A percentile compares a stretch with the other conserved stretches of the same genome.
These are phyloP conservation scores for Pithys albifrons DNA, from an alignment of 2,113 vertebrate genomes.

Conservation along the genomic window DNA sequence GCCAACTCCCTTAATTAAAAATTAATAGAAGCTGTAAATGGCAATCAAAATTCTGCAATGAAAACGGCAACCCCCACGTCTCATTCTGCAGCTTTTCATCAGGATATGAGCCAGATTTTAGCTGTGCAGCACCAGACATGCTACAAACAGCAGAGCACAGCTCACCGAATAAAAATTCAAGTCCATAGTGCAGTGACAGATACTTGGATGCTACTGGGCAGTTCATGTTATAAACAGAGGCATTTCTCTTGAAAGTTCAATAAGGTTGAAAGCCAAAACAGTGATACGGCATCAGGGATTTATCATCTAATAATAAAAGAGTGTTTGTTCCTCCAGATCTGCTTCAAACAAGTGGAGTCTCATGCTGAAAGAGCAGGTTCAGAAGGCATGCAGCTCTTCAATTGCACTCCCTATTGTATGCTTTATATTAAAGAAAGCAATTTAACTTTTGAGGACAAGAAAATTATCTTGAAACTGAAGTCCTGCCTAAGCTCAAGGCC, in stretches of 20 bases:
- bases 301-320: conserved; percentile 68
- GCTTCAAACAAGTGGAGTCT: conserved; percentile 12
- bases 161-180: conserved; percentile 38
- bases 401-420: conserved; percentile 56
- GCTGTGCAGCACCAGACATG: not conserved
- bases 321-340: conserved; percentile 48
- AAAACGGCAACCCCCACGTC: not conserved
- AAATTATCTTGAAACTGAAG: conserved; percentile 67
- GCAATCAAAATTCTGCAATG: not conserved
- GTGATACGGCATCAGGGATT: conserved; percentile 57
- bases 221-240: conserved; percentile 51
- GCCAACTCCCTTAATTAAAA: not conserved
- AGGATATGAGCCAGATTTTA: not conserved
- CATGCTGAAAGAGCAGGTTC: conserved; percentile 40
- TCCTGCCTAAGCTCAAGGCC: conserved; percentile 48
- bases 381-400: conserved; percentile 40
- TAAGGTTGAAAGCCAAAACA: conserved; percentile 59
- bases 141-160: not conserved
- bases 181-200: conserved; percentile 47
- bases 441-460: conserved; percentile 65
- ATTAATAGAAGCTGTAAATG: not conserved
- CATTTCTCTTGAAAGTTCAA: conserved; percentile 63
- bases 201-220: conserved; percentile 57
- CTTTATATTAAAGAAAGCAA: conserved; percentile 65
- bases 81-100: conserved; percentile 39